These are phyloP conservation scores for Adelphocoris suturalis DNA, from an alignment of 2,888 invertebrate species.

Conservation along the genomic window DNA sequence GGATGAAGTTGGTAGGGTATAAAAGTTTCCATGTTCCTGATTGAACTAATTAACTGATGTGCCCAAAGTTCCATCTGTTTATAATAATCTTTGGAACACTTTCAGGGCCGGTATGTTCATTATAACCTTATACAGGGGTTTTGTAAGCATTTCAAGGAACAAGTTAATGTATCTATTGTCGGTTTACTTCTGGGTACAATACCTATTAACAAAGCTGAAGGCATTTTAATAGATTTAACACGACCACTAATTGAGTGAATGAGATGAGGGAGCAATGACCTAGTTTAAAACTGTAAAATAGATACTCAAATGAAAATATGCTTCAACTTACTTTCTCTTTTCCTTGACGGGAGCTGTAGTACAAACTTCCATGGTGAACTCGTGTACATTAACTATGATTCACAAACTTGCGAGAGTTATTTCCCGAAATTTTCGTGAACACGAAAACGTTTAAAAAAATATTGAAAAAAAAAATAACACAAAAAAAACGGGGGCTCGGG, in stretches of 20 bases:
- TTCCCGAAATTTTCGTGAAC: neutral
- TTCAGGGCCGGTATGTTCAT: neutral
- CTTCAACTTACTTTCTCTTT: conserved; percentile 56
- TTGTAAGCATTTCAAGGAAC: too few species aligned
- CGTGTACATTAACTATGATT: conserved; percentile 13
- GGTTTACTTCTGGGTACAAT: too few species aligned
- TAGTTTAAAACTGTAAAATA: conserved; percentile 42
- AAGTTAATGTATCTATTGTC: too few species aligned
- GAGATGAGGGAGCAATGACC: conserved; percentile 60
- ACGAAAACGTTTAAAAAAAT: neutral
- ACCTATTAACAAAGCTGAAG: neutral
- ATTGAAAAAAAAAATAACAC: conserved; percentile 6
- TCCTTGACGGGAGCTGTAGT: conserved; percentile 45
- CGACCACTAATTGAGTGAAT: neutral
- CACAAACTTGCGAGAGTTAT: neutral
- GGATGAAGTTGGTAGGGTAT: neutral
- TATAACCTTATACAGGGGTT: too few species aligned
- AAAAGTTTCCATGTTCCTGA: neutral
- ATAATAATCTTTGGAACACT: neutral
- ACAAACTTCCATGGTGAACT: conserved; percentile 39
- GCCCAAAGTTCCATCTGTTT: neutral
- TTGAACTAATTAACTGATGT: neutral
- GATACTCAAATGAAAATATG: conserved; percentile 21
- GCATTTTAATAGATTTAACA: neutral
- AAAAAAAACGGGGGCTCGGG: conserved; percentile 47